Conservation (phyloP, 2,797 vertebrate genomes). For the Sebastes oblongus region DNA sequence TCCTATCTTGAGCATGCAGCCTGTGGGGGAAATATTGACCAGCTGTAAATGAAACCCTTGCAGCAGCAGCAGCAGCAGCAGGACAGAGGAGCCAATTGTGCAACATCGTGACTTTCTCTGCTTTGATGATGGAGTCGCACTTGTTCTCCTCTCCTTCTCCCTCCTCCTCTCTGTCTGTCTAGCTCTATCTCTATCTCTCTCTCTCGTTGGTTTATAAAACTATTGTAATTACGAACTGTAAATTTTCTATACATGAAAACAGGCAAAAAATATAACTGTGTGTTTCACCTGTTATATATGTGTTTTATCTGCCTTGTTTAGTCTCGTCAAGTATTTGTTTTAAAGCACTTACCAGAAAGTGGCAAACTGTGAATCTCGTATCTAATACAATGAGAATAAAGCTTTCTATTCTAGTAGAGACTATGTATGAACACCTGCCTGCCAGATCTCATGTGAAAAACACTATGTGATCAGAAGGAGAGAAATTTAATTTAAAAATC, state of each 20-base stretch:
- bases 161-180: not conserved
- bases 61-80: not conserved
- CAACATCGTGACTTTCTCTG: constrained; percentile 50
- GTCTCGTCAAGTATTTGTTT: too few relatives aligned
- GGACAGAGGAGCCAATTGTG: constrained; percentile 34
- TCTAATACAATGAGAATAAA: too few relatives aligned
- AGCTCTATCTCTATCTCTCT: not conserved
- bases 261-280: too few relatives aligned
- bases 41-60: constrained; percentile 19
- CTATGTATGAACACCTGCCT: not conserved
- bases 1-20: not conserved
- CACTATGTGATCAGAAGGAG: not conserved
- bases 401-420: too few relatives aligned
- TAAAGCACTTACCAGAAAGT: too few relatives aligned
- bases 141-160: constrained; percentile 38
- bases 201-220: too few relatives aligned
- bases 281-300: too few relatives aligned
- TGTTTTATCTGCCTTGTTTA: too few relatives aligned
- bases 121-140: constrained; percentile 47
- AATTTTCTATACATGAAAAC: too few relatives aligned
- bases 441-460: not conserved
- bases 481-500: not conserved
- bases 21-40: not conserved
- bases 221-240: too few relatives aligned
- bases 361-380: too few relatives aligned